A percentile compares a stretch with the other conserved stretches of the same genome.
Conservation (phyloP, 2,888 invertebrate species). For the Lepas anatifera region DNA sequence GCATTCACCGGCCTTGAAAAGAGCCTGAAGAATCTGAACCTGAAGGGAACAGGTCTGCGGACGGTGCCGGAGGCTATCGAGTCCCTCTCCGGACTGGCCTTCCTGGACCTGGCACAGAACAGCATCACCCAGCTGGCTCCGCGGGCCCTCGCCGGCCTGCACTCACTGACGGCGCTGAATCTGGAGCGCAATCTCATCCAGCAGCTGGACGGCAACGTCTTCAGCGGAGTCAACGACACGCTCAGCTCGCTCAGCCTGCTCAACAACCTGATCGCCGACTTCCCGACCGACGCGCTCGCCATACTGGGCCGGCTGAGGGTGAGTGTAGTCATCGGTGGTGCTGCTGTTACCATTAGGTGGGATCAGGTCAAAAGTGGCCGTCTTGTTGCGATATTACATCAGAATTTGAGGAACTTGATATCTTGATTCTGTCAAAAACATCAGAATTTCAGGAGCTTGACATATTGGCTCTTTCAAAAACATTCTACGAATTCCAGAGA, state of each 20-base stretch:
- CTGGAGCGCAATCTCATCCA: conserved; percentile 78
- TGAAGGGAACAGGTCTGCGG: conserved; percentile 74
- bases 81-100: conserved; percentile 65
- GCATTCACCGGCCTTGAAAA: conserved; percentile 68
- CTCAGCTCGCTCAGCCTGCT: conserved; percentile 76
- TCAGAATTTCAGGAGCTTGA: no score
- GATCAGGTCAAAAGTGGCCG: no score
- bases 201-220: conserved; percentile 58
- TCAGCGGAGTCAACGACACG: conserved; percentile 63
- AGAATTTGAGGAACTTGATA: no score
- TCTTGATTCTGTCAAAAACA: no score
- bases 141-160: conserved; percentile 42
- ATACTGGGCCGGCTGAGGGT: conserved; percentile 62
- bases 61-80: conserved; percentile 64
- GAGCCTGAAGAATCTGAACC: conserved; percentile 72
- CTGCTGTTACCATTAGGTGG: no score
- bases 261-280: conserved; percentile 76
- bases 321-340: no score
- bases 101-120: conserved; percentile 79
- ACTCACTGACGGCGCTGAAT: conserved; percentile 72
- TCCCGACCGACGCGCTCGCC: conserved; percentile 67
- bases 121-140: conserved; percentile 55
- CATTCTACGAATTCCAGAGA: no score
- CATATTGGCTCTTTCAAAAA: no score
- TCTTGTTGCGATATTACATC: no score